phyloP scores from a whole-genome alignment of 2,797 vertebrate species.

The Manis crassicaudata region DNA sequence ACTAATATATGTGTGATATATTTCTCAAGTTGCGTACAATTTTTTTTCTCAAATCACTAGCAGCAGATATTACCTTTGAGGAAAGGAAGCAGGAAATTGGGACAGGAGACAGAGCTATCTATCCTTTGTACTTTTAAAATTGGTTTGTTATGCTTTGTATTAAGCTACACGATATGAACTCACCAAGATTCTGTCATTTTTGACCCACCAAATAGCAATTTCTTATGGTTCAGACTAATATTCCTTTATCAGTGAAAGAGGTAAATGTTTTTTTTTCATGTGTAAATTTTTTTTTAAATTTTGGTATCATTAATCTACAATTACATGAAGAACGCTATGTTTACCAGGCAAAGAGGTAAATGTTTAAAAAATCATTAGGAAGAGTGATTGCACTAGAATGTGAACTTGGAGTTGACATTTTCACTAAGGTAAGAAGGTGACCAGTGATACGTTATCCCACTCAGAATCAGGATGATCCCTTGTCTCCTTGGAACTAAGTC shows the following conservation, averaged over 20 bases:
- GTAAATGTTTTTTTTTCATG: neutral
- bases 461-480: neutral
- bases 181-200: neutral
- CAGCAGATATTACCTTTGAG: neutral
- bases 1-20: neutral
- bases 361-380: neutral
- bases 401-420: neutral
- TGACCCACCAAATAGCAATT: neutral
- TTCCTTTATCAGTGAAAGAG: neutral
- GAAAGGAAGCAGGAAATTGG: neutral
- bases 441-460: neutral
- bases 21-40: neutral
- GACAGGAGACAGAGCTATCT: rapidly evolving
- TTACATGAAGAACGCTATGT: no score
- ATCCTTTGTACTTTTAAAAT: neutral
- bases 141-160: neutral
- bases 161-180: neutral
- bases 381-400: neutral
- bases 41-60: neutral
- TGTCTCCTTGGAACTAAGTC: neutral
- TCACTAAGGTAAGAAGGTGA: neutral
- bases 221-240: neutral
- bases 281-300: no score
- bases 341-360: neutral
- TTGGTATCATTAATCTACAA: no score